Conservation (phyloP, 1,140 invertebrate genomes). For the Penaeus japonicus region DNA sequence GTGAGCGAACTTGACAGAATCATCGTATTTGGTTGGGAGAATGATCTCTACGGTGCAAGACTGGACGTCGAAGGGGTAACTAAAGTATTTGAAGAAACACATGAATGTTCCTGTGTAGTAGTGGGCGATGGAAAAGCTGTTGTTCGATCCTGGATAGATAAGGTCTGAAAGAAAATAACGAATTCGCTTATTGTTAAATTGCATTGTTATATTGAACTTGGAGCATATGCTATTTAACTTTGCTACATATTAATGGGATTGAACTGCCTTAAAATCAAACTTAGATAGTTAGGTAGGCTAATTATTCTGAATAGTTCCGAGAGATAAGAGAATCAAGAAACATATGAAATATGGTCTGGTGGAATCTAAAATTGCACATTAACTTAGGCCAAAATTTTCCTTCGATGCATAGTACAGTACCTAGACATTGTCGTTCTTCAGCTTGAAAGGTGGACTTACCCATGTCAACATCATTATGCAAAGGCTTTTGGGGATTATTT, state of each 20-base stretch:
- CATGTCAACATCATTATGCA: slow-evolving; percentile 21
- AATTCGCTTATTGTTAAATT: background rate
- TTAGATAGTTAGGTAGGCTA: too few species aligned
- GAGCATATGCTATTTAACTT: background rate
- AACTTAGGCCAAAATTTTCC: too few species aligned
- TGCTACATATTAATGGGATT: background rate
- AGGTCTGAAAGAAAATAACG: background rate
- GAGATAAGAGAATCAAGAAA: background rate
- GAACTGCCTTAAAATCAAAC: too few species aligned
- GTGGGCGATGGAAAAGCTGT: slow-evolving; percentile 8
- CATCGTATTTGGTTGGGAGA: background rate
- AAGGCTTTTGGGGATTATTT: background rate
- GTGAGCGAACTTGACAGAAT: background rate
- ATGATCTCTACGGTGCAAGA: background rate
- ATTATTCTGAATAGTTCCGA: too few species aligned
- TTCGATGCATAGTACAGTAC: too few species aligned
- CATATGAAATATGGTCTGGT: too few species aligned
- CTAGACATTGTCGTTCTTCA: too few species aligned
- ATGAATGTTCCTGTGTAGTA: slow-evolving; percentile 20
- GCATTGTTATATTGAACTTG: too few species aligned
- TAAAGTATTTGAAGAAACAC: slow-evolving; percentile 13
- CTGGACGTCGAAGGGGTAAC: slow-evolving; percentile 32
- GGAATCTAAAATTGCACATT: too few species aligned
- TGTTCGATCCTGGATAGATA: background rate
- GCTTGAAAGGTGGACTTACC: background rate